Percentiles rank a stretch among this genome's conserved stretches.
Conservation (phyloP, 1,140 invertebrate genomes). For the Babylonia areolata region DNA sequence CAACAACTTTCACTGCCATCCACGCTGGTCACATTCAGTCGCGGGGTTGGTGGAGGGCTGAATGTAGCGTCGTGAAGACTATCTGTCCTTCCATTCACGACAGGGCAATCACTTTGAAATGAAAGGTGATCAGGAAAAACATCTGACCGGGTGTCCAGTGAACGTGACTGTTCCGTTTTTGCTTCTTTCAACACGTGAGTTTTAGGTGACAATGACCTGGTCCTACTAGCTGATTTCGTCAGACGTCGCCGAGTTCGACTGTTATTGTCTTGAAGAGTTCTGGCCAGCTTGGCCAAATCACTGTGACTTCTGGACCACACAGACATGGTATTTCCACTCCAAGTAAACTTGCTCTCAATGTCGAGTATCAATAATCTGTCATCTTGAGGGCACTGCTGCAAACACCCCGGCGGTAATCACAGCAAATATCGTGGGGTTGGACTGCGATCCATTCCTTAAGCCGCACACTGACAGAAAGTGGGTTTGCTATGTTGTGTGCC, state of each 20-base stretch:
- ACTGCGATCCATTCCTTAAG: too few relatives aligned
- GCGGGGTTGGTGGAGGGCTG: not conserved
- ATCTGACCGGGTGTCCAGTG: not conserved
- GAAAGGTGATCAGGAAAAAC: not conserved
- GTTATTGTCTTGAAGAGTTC: constrained; percentile 41
- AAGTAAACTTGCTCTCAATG: not conserved
- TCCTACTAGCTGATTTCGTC: not conserved
- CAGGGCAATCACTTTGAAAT: not conserved
- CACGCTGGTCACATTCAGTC: not conserved
- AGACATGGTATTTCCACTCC: constrained; percentile 37
- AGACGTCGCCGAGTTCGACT: constrained; percentile 20
- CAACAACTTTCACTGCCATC: not conserved
- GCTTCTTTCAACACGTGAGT: not conserved
- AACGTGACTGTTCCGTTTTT: not conserved
- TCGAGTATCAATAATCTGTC: not conserved
- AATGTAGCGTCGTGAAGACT: not conserved
- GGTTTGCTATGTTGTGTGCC: not conserved
- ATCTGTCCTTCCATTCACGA: not conserved
- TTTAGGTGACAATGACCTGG: constrained; percentile 28
- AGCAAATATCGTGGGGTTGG: too few relatives aligned
- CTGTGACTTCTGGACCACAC: constrained; percentile 50
- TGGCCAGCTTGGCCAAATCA: constrained; percentile 45
- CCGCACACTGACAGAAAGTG: not conserved
- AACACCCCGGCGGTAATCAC: not conserved
- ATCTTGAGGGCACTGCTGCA: not conserved